These are phyloP conservation scores for Pangasius sanitwongsei DNA, from an alignment of 2,797 vertebrate species.

Conservation along the genomic window DNA sequence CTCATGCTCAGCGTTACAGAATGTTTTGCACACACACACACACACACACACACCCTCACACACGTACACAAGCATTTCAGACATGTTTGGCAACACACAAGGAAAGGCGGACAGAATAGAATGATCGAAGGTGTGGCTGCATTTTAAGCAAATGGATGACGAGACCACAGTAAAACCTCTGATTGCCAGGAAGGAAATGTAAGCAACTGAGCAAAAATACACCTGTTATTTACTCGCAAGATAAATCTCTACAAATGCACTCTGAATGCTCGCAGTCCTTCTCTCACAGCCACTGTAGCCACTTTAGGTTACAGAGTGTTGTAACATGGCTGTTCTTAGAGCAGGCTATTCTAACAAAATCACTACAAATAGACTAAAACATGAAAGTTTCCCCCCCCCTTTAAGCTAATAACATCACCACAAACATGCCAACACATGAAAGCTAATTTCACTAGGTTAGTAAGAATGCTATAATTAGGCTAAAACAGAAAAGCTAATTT, in stretches of 20 bases:
- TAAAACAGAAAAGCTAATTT: background rate
- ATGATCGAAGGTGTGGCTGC: background rate
- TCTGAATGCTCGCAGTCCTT: background rate
- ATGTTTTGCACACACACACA: background rate
- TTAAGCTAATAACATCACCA: background rate
- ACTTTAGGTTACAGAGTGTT: background rate
- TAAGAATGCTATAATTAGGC: background rate
- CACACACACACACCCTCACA: background rate
- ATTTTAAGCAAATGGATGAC: slow-evolving; percentile 13
- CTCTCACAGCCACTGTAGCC: background rate
- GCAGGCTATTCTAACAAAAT: background rate
- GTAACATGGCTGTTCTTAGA: background rate
- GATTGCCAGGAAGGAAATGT: background rate
- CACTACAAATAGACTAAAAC: background rate
- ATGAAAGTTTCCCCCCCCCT: background rate
- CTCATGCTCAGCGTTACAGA: background rate
- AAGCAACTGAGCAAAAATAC: background rate
- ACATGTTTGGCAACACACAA: background rate
- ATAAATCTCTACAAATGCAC: background rate
- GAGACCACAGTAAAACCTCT: background rate
- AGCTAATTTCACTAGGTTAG: background rate
- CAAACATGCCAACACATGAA: background rate
- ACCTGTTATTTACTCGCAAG: background rate
- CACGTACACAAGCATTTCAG: background rate
- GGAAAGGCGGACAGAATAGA: background rate